Percentiles rank a stretch among this genome's conserved stretches.
Conservation (phyloP, 2,113 vertebrate genomes). For the Lampris incognitus region DNA sequence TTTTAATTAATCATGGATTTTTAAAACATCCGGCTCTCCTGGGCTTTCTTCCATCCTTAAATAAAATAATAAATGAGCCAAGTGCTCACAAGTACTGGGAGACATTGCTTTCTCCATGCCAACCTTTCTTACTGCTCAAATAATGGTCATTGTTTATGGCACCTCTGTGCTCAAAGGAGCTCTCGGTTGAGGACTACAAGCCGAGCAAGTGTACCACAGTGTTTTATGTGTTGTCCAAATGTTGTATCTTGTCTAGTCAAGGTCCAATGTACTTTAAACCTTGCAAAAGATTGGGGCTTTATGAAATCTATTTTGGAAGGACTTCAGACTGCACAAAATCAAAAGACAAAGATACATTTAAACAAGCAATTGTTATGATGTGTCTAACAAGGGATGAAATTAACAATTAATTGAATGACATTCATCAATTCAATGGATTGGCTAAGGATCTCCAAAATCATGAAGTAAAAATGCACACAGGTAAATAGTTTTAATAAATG, state of each 20-base stretch:
- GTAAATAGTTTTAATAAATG: no score
- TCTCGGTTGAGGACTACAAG: slow-evolving; percentile 67
- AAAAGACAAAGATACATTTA: slow-evolving; percentile 13
- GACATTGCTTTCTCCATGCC: slow-evolving; percentile 63
- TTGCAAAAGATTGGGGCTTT: slow-evolving; percentile 57
- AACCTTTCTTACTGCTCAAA: slow-evolving; percentile 61
- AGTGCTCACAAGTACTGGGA: slow-evolving; percentile 58
- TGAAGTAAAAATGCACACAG: no score
- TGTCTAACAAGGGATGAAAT: no score
- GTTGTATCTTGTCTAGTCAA: slow-evolving; percentile 71
- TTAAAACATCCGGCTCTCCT: slow-evolving; percentile 73
- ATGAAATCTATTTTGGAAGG: slow-evolving; percentile 45
- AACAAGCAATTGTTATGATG: neutral
- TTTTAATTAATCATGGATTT: slow-evolving; percentile 81
- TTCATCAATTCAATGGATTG: no score
- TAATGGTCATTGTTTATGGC: slow-evolving; percentile 80
- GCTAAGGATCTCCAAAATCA: no score
- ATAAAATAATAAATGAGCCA: slow-evolving; percentile 78
- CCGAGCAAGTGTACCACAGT: slow-evolving; percentile 43
- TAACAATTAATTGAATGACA: no score
- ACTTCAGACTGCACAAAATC: slow-evolving; percentile 19
- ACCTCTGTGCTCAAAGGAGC: slow-evolving; percentile 65
- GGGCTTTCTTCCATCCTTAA: slow-evolving; percentile 74
- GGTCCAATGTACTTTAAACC: slow-evolving; percentile 48
- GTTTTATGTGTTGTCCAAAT: slow-evolving; percentile 77